Evolutionary conservation across 2,888 invertebrate species (phyloP).

Genomic region (Chalcis sispes): DNA sequence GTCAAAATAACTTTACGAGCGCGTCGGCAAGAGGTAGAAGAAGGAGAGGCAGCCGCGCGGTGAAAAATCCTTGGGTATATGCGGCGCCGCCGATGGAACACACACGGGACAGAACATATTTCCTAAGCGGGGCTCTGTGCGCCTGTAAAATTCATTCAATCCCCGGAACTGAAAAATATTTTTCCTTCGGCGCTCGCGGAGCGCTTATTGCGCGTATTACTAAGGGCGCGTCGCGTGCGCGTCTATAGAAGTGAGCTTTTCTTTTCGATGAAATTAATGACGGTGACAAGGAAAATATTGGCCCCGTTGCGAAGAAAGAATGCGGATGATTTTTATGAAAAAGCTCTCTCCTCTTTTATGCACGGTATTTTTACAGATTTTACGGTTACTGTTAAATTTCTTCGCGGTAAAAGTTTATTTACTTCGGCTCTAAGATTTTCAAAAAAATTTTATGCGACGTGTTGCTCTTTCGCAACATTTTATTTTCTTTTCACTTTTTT

Average conservation of each 20-base stretch:
- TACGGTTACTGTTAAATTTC: too few relatives aligned
- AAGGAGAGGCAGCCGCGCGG: background rate
- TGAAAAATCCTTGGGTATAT: conserved; percentile 15
- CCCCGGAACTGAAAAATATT: conserved; percentile 41
- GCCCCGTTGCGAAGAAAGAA: background rate
- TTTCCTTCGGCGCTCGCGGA: background rate
- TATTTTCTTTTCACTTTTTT: too few relatives aligned
- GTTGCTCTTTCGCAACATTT: too few relatives aligned
- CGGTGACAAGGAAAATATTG: background rate
- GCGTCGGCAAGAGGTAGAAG: conserved; percentile 34
- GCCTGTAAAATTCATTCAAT: conserved; percentile 43
- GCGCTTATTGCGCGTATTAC: conserved; percentile 8
- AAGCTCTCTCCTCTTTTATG: too few relatives aligned
- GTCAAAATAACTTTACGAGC: conserved; percentile 58
- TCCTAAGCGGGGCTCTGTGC: background rate
- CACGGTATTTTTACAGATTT: too few relatives aligned
- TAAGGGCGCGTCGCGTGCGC: background rate
- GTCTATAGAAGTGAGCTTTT: background rate
- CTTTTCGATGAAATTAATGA: background rate
- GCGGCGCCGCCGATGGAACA: too few relatives aligned
- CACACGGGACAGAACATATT: background rate
- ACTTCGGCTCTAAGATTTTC: too few relatives aligned
- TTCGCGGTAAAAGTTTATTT: too few relatives aligned
- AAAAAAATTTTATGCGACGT: too few relatives aligned
- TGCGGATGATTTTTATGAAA: background rate